Evolutionary conservation across 2,113 vertebrate species (phyloP).

Genomic region (Pedetes capensis): DNA sequence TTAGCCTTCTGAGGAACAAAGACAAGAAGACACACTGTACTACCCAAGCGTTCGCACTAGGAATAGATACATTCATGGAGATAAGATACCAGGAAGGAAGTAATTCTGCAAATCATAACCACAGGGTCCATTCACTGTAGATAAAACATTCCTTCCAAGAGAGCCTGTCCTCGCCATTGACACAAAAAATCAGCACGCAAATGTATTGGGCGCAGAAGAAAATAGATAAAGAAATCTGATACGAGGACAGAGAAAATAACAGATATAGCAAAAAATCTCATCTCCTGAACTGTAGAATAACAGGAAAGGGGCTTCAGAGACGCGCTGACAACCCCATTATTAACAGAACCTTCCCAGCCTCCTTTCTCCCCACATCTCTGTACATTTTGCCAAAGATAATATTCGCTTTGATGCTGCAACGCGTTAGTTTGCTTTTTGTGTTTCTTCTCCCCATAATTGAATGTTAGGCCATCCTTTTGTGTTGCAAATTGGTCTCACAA

Average conservation of each 20-base stretch:
- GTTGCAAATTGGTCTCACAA: conserved; percentile 61
- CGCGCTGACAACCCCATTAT: neutral
- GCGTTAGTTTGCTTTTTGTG: conserved; percentile 31
- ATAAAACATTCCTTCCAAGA: neutral
- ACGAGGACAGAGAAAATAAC: neutral
- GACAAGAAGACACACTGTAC: neutral
- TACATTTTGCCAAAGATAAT: conserved; percentile 54
- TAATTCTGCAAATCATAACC: neutral
- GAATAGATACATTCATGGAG: neutral
- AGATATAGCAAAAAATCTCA: neutral
- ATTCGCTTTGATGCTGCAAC: conserved; percentile 42
- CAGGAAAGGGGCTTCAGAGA: neutral
- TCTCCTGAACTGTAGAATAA: neutral
- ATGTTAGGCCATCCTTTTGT: conserved; percentile 54
- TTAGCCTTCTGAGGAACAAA: neutral
- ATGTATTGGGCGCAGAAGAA: neutral
- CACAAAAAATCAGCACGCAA: neutral
- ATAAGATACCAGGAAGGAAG: neutral
- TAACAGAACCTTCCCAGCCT: neutral
- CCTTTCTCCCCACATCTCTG: neutral
- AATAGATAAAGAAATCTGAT: neutral
- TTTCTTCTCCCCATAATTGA: conserved; percentile 47
- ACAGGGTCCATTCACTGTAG: neutral
- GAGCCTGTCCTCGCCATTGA: neutral
- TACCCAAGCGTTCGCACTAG: neutral